Base-by-base conservation (phyloP, 2,888 invertebrate species). In the Sepioteuthis lessoniana region DNA sequence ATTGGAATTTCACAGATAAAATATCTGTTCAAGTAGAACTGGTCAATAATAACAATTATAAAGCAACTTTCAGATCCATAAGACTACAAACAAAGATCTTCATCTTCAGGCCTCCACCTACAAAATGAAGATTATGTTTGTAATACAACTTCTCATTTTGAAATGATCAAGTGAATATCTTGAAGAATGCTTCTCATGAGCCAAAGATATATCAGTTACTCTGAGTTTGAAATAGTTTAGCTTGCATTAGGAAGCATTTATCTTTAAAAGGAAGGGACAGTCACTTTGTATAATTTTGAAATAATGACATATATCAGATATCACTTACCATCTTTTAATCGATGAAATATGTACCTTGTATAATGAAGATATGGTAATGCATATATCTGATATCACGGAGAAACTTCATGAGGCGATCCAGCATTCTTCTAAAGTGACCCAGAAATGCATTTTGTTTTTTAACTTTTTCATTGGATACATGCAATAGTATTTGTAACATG, bases 41-140 rank as follows among this genome's bases (percentile, higher is more conserved):
- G n/a, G 19, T 13, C 76, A 76, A 76, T n/a, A 76, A 4, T 76
- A 76, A 3, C 55, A 76, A n/a, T 76, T n/a, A 76, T n/a, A 76
- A 76, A 76, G 16, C n/a, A 76, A 76, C n/a, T n/a, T n/a, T n/a
- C n/a, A n/a, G 0, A 76, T n/a, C 16, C 19, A 35, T 55, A 55
- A 55, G 25, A 25, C 55, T 55, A 76, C 76, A n/a, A 76, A 76
- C n/a, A 76, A 76, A 76, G n/a, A 76, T 76, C n/a, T n/a, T 76
- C n/a, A 76, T 76, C n/a, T 76, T 76, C 19, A 76, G 76, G 76
- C n/a, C n/a, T 76, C 76, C 76, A n/a, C 76, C 76, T 76, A 76
- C 76, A 76, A 76, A 76, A 76, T 76, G 76, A 76, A 76, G n/a
- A 76, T 76, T 35, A 13, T 35, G 76, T 76, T n/a, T 76, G 76